Evolutionary conservation across 2,797 vertebrate species (phyloP), one percentile per base, ranked within the genome.

Genomic region (Gambelia wislizenii): DNA sequence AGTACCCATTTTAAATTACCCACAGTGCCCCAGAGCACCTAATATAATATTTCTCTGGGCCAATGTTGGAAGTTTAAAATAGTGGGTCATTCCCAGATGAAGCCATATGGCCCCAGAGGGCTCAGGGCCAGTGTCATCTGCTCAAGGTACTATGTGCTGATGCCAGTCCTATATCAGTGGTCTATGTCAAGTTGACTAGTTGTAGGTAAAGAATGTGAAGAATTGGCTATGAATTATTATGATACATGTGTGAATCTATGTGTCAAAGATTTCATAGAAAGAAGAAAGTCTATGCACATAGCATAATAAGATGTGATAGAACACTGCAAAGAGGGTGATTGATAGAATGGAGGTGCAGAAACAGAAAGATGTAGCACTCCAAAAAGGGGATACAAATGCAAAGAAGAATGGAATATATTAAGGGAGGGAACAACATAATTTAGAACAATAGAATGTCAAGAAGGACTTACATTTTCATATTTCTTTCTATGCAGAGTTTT

Each of bases 391-490:
- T 36, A 79, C 0, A 49, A 12, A 27, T 78, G 33, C 42, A 85
- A 72, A 42, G n/a, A 52, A 83, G 12, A 74, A 72, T 33, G 42
- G 56, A 84, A 14, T 89, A 64, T n/a, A 52, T 80, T 87, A 85
- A 86, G 16, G 8, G 33, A 69, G 79, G 64, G 86, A 81, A 0
- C 12, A 85, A 33, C 1, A 8, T 76, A 92, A 89, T 54, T 49
- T 54, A 76, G 47, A 87, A 54, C 33, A 91, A 90, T 64, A 36
- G 39, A 49, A 42, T 77, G 76, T 75, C 72, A 69, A 56, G 81
- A 83, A 80, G 76, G 47, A 80, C 64, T 88, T 92, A 69, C 39
- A 92, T 92, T 93, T 59, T 75, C 86, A 83, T 14, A 84, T 22
- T 84, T 54, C 89, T 72, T 89, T 92, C 93, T 64, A 91, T 85